Evolutionary conservation across 2,888 invertebrate genomes (phyloP).

Genomic region (Hypomecis atomaria): DNA sequence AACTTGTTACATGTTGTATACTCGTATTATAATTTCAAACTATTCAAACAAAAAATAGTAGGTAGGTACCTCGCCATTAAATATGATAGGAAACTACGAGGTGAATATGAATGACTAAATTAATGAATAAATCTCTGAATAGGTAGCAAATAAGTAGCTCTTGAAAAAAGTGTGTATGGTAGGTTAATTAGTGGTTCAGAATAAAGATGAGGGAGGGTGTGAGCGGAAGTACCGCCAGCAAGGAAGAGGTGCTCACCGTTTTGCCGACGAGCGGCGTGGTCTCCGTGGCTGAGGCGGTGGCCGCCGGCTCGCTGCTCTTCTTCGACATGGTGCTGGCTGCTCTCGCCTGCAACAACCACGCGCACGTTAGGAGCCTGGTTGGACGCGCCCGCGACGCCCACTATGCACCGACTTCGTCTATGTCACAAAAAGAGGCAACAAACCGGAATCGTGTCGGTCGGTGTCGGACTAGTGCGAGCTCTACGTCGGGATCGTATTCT

Average conservation of each 20-base stretch:
- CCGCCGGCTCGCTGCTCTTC: constrained; percentile 46
- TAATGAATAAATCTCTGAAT: too few species aligned
- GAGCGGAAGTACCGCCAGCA: too few species aligned
- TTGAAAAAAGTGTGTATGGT: background rate
- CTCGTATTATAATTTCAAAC: too few species aligned
- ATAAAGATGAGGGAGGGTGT: background rate
- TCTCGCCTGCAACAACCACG: constrained; percentile 7
- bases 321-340: constrained; percentile 64
- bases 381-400: constrained; percentile 1
- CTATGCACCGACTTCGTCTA: constrained; percentile 14
- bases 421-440: constrained; percentile 24
- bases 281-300: constrained; percentile 56
- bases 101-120: too few species aligned
- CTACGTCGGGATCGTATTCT: background rate
- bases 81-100: too few species aligned
- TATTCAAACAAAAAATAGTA: too few species aligned
- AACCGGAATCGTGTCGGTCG: constrained; percentile 26
- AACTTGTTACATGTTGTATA: too few species aligned
- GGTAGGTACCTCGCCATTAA: too few species aligned
- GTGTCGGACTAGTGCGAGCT: constrained; percentile 25
- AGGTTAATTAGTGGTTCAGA: background rate
- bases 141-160: too few species aligned
- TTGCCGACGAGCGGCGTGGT: constrained; percentile 67
- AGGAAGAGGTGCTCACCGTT: constrained; percentile 55
- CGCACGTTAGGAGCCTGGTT: background rate